Evolutionary conservation across 1,140 invertebrate species (phyloP), one percentile per base, ranked within the genome.

Genomic region (Microplitis mediator): DNA sequence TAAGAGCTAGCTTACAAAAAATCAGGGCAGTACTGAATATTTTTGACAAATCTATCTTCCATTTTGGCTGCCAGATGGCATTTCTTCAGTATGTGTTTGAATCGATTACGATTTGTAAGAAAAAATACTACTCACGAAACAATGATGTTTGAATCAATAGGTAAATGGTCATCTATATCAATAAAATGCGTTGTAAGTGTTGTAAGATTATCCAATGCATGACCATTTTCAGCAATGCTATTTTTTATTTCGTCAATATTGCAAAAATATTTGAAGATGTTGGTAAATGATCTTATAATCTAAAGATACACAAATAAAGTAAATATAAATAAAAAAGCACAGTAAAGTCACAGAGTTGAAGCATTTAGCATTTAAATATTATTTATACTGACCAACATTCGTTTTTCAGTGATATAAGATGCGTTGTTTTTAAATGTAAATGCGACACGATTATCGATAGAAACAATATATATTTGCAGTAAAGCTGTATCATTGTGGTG

Each of bases 101-200:
- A 45, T 6, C 3, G 5, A 23, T 23, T 8, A 45, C 11, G 0
- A 45, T 45, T 45, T 9, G 39, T 8, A 45, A 9, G 2, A 11
- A 56, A 64, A 13, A 31, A 16, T 32, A 16, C 9, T 58, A 81
- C 82, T 80, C 73, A 88, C 87, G 72, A 64, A 72, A 88, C 81
- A 50, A 89, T 89, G 11, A 78, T 79, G 0, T 81, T 76, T 0
- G 85, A 81, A 2, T 75, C 66, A 0, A 89, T 85, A 4, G 88
- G 87, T 73, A 83, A 60, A 78, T 89, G 76, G 74, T 86, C 77
- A 31, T 74, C 68, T 35, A 36, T 1, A 23, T 84, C 73, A 35
- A 89, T 87, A 79, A 90, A 90, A 80, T 90, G 88, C 11, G 86
- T 83, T 45, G 81, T 82, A 60, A 89, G 81, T 56, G 87, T 84